phyloP scores from a whole-genome alignment of 1,140 invertebrate genomes.

The Lepidurus apus region DNA sequence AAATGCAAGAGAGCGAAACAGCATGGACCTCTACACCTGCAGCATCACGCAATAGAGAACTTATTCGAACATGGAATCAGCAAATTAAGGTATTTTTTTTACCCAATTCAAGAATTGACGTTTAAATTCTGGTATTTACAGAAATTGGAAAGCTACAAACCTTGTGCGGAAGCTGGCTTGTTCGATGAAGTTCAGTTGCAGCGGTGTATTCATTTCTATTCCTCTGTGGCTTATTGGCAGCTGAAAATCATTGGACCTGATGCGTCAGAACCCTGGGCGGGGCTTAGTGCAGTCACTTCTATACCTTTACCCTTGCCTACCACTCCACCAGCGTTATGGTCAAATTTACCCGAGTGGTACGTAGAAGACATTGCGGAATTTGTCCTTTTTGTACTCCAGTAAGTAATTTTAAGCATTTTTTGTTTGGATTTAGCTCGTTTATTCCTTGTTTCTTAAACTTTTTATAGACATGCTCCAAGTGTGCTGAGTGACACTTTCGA shows the following conservation, averaged over 20 bases:
- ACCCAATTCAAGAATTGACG: constrained; percentile 24
- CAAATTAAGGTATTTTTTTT: constrained; percentile 49
- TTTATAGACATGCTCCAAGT: constrained; percentile 65
- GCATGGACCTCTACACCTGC: constrained; percentile 74
- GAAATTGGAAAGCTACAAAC: constrained; percentile 58
- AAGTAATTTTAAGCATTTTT: constrained; percentile 51
- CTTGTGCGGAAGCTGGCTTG: constrained; percentile 79
- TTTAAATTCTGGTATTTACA: constrained; percentile 40
- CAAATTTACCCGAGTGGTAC: constrained; percentile 87
- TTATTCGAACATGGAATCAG: constrained; percentile 78
- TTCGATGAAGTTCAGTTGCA: constrained; percentile 73
- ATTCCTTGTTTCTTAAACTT: constrained; percentile 37
- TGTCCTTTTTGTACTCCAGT: constrained; percentile 86
- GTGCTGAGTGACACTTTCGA: constrained; percentile 71
- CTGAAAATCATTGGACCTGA: constrained; percentile 56
- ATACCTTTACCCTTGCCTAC: constrained; percentile 52
- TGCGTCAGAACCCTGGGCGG: constrained; percentile 40
- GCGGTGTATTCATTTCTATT: constrained; percentile 78
- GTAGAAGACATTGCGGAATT: constrained; percentile 95
- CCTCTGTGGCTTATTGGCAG: constrained; percentile 72
- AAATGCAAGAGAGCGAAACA: constrained; percentile 69
- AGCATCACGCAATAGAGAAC: constrained; percentile 68
- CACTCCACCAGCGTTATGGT: constrained; percentile 66
- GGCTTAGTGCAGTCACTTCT: constrained; percentile 33
- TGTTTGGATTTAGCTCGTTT: neutral